phyloP scores from a whole-genome alignment of 2,888 invertebrate species.

The Schizaphis graminum region DNA sequence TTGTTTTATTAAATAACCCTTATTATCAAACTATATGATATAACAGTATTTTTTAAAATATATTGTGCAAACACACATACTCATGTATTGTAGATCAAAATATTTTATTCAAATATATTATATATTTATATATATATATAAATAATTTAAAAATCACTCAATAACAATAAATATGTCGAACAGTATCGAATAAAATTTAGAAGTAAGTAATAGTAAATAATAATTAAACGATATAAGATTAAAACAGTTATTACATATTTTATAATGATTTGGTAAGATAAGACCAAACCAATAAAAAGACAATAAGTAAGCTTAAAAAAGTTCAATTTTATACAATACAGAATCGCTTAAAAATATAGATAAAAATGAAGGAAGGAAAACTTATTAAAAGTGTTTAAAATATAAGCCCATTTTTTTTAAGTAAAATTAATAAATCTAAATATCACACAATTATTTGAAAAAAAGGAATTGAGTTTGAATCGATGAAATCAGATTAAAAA shows the following conservation, averaged over 20 bases:
- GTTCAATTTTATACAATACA: background rate
- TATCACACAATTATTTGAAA: conserved; percentile 23
- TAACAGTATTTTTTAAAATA: background rate
- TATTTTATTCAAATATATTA: conserved; percentile 50
- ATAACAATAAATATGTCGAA: conserved; percentile 54
- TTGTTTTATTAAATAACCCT: background rate
- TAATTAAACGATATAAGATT: conserved; percentile 42
- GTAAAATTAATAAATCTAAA: conserved; percentile 30
- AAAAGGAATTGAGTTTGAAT: conserved; percentile 21
- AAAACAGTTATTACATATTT: conserved; percentile 29
- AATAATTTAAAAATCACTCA: conserved; percentile 30
- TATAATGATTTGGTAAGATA: background rate
- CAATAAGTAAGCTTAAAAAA: conserved; percentile 8
- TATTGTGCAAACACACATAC: background rate
- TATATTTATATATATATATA: conserved; percentile 11
- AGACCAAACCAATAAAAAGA: conserved; percentile 2
- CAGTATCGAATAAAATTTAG: conserved; percentile 42
- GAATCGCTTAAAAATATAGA: background rate
- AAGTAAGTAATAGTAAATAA: conserved; percentile 38
- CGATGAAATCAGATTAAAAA: conserved; percentile 3
- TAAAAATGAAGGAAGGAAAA: conserved; percentile 43
- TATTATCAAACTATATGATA: background rate
- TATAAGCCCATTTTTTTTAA: conserved; percentile 33
- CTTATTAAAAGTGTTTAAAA: background rate
- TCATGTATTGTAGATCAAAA: conserved; percentile 39